These are phyloP conservation scores for Athalia circularis DNA, from an alignment of 2,888 invertebrate genomes.

Conservation along the genomic window DNA sequence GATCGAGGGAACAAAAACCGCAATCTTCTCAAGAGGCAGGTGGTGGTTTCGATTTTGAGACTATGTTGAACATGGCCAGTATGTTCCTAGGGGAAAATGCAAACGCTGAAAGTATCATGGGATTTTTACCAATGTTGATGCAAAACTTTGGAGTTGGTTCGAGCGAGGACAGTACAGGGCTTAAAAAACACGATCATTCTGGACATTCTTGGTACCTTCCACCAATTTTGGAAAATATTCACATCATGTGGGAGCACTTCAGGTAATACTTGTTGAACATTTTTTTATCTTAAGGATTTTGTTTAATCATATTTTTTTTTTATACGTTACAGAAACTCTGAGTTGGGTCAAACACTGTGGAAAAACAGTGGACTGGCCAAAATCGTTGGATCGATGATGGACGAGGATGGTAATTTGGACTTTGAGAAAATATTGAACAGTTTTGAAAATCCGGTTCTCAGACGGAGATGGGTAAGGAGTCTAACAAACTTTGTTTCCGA, in stretches of 20 bases:
- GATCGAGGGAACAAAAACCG: conserved; percentile 36
- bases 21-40: conserved; percentile 49
- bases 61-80: conserved; percentile 65
- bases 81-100: conserved; percentile 67
- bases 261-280: conserved; percentile 57
- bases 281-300: conserved; percentile 12
- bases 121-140: conserved; percentile 81
- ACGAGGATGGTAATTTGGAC: conserved; percentile 82
- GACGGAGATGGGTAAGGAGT: conserved; percentile 87
- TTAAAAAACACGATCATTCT: conserved; percentile 78
- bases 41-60: conserved; percentile 63
- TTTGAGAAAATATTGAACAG: conserved; percentile 85
- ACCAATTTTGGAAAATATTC: conserved; percentile 81
- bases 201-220: conserved; percentile 85
- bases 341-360: conserved; percentile 84
- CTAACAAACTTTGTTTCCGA: conserved; percentile 85
- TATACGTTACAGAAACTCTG: conserved; percentile 78
- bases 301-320: too few relatives aligned
- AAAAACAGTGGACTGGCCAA: conserved; percentile 84
- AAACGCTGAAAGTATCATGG: conserved; percentile 76
- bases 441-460: conserved; percentile 87
- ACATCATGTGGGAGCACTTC: conserved; percentile 87
- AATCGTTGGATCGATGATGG: conserved; percentile 82
- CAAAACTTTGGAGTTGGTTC: conserved; percentile 80
- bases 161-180: conserved; percentile 78